Base-by-base conservation (phyloP, 2,888 invertebrate genomes). In the Trissonchulus sp. region DNA sequence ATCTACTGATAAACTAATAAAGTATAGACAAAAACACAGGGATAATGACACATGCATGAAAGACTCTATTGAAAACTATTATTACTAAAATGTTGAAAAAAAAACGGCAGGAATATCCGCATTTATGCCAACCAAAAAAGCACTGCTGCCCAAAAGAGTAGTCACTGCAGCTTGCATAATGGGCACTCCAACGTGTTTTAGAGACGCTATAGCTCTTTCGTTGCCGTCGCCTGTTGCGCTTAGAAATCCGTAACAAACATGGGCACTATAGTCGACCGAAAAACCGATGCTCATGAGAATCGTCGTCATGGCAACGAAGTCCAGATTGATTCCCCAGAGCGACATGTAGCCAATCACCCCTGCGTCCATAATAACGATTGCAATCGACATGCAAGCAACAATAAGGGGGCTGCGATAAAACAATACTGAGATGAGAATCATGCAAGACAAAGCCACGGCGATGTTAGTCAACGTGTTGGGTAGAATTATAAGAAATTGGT, bases 271-370 rank as follows among this genome's bases (percentile, higher is more conserved):
- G 84, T 94, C 94, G 0, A 94, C 93, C 3, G 93, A 93, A 86
- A 94, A 94, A n/a, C 95, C 95, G 77, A 95, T 94, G 84, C 95
- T 95, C 94, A 96, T 95, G 80, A 96, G 95, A 74, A 96, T 88
- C 84, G 94, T 94, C 77, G 94, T 94, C 94, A 94, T 94, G 0
- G 94, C 93, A 81, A 94, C 94, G 0, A 37, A 18, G 37, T 83
- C 83, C 73, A 96, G 88, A 83, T 94, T 94, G 3, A 96, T 94
- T 80, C 91, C 91, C 96, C 96, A 94, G 28, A 36, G 30, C 3
- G 94, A 92, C 95, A 96, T 96, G 87, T 94, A 95, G 2, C 95
- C 95, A 1, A 94, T 91, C 0, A 96, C 95, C 0, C 96, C 95
- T 23, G 91, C 87, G 86, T 94, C 94, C 79, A 96, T 95, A 2